Evolutionary conservation across 2,797 vertebrate species (phyloP), one percentile per base, ranked within the genome.

Genomic region (Ficedula albicollis): DNA sequence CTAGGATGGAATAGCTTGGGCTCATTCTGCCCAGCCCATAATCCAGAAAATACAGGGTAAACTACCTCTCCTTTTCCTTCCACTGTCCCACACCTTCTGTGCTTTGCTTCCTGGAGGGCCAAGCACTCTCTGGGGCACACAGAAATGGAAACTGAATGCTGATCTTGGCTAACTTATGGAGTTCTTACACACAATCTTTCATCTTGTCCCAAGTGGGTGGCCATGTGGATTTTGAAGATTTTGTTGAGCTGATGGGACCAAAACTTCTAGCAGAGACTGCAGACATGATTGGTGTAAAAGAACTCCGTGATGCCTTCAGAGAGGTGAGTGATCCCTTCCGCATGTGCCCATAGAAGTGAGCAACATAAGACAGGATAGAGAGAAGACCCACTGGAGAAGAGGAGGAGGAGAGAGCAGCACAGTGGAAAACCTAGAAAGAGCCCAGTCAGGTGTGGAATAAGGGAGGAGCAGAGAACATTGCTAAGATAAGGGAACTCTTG

Each of bases 191-290:
- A 15, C 5, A 4, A 13, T 82, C 62, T 96, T 96, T 87, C 89
- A 4, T 88, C 93, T 74, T 96, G 44, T 97, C 87, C 85, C 72
- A 95, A 99, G 99, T 99, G 98, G 99, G 99, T 59, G 99, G 99
- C 94, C 99, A 99, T 48, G 99, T 99, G 95, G 99, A 99, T 97
- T 99, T 99, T 95, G 99, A 99, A 96, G 99, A 99, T 97, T 99
- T 99, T 96, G 99, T 99, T 91, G 99, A 99, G 94, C 97, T 99
- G 93, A 99, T 99, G 99, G 99, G 99, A 72, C 99, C 99, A 79
- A 99, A 99, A 97, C 98, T 99, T 94, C 97, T 99, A 96, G 99
- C 99, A 13, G 99, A 99, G 97, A 99, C 99, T 2, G 99, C 99
- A 32, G 99, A 99, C 97, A 99, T 99, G 99, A 99, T 99, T 20